Base-by-base conservation (phyloP, 2,888 invertebrate genomes). In the Melanchra persicariae region DNA sequence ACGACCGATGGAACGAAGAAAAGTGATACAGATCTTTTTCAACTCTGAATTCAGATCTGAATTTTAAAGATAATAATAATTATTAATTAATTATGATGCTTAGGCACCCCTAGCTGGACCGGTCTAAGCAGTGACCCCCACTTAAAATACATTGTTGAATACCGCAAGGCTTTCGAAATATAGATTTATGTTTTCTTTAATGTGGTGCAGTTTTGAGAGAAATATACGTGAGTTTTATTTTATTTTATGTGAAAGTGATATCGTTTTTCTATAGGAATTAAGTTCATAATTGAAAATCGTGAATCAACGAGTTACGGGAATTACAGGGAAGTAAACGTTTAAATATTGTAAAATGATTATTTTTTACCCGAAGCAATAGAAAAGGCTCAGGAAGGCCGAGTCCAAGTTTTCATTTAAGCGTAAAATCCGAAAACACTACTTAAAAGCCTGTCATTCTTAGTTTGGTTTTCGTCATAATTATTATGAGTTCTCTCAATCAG, bases 151-250 rank as follows among this genome's bases (percentile, higher is more conserved):
- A 43, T 55, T 59, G 17, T 49, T 60, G 8, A 43, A 51, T 40
- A 62, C 22, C 26, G 10, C 5, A 64, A 61, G 15, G 49, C 26
- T 61, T 74, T 52, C 10, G n/a, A 43, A 61, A 49, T 30, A 54
- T 45, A 22, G 30, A 64, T 58, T 54, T 51, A 43, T 58, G 37
- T 45, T 52, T 54, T n/a, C 15, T 22, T n/a, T 34, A 59, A 40
- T 43, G 6, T 55, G 15, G 8, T 5, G 45, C 54, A 34, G 54
- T 37, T 75, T 59, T 54, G 22, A 2, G 15, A 19, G 15, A 22
- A 55, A 12, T 12, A 12, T 55, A n/a, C 34, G n/a, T n/a, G 34
- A 55, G 10, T n/a, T n/a, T n/a, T n/a, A n/a, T n/a, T n/a, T n/a
- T n/a, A n/a, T n/a, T n/a, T n/a, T n/a, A n/a, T n/a, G n/a, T n/a